Conservation (phyloP, 1,140 invertebrate genomes). For the Lysiphlebus fabarum region DNA sequence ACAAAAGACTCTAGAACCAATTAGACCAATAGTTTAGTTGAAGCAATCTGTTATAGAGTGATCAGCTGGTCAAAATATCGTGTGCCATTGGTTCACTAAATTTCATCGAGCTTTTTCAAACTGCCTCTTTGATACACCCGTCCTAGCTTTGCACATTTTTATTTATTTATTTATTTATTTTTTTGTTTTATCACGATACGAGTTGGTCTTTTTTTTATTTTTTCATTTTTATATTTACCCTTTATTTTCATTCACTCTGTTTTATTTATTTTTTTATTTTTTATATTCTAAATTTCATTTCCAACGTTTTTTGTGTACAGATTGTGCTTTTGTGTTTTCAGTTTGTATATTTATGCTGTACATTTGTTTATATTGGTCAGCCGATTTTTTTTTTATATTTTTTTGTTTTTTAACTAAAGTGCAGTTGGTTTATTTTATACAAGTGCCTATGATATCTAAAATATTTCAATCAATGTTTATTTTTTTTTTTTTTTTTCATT, state of each 20-base stretch:
- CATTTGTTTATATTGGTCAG: slow-evolving; percentile 14
- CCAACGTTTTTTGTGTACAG: not conserved
- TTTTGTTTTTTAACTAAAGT: not conserved
- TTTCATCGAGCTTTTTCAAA: slow-evolving; percentile 31
- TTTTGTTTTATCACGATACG: slow-evolving; percentile 5
- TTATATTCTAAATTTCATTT: no score
- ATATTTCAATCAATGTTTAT: no score
- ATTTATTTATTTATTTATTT: no score
- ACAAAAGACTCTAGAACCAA: slow-evolving; percentile 20
- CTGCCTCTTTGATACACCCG: slow-evolving; percentile 13
- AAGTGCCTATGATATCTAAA: not conserved
- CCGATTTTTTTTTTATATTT: no score
- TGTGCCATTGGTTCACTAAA: slow-evolving; percentile 40
- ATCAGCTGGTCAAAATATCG: slow-evolving; percentile 37
- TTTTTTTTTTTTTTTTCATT: no score
- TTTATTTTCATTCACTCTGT: slow-evolving; percentile 10
- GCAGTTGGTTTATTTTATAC: not conserved
- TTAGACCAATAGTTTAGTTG: slow-evolving; percentile 16
- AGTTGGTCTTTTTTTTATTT: slow-evolving; percentile 24
- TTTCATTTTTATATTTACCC: slow-evolving; percentile 34
- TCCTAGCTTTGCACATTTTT: not conserved
- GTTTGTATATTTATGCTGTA: slow-evolving; percentile 20
- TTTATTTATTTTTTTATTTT: slow-evolving; percentile 13
- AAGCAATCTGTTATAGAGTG: slow-evolving; percentile 36
- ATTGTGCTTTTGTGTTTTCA: not conserved